phyloP scores from a whole-genome alignment of 2,888 invertebrate genomes.

The Monopis laevigella region DNA sequence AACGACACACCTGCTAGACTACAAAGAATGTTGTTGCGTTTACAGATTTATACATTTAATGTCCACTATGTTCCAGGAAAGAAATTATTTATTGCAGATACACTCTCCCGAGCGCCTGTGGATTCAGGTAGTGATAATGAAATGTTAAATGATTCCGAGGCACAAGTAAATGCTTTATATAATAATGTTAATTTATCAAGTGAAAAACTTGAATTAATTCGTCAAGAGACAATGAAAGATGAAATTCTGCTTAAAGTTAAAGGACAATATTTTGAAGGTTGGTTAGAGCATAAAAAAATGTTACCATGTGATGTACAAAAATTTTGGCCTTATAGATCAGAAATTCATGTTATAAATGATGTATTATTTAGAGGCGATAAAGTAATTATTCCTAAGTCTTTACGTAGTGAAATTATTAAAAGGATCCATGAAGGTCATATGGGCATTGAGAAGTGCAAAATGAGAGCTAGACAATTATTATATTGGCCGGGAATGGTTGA shows the following conservation, averaged over 20 bases:
- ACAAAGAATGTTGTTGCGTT: slow-evolving; percentile 25
- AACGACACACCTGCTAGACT: slow-evolving; percentile 21
- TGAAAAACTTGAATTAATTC: neutral
- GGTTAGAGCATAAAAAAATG: too few species aligned
- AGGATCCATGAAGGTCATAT: too few species aligned
- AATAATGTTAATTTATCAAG: neutral
- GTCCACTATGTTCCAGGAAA: slow-evolving; percentile 25
- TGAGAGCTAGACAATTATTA: too few species aligned
- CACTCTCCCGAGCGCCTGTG: slow-evolving; percentile 23
- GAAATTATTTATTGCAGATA: slow-evolving; percentile 25
- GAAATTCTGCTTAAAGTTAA: neutral
- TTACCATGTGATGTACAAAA: too few species aligned
- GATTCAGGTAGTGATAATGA: slow-evolving; percentile 13
- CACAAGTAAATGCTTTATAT: neutral
- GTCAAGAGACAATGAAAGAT: neutral
- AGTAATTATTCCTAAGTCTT: too few species aligned
- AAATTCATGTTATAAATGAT: too few species aligned
- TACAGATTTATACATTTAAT: slow-evolving; percentile 23
- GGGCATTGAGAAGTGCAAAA: too few species aligned
- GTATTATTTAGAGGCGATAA: too few species aligned
- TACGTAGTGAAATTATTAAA: too few species aligned
- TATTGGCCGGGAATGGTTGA: too few species aligned
- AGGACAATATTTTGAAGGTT: too few species aligned
- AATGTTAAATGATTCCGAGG: neutral
- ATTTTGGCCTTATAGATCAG: too few species aligned